A percentile compares a stretch with the other conserved stretches of the same genome.
Conservation (phyloP, 2,797 vertebrate species). For the Gephyroberyx darwinii region DNA sequence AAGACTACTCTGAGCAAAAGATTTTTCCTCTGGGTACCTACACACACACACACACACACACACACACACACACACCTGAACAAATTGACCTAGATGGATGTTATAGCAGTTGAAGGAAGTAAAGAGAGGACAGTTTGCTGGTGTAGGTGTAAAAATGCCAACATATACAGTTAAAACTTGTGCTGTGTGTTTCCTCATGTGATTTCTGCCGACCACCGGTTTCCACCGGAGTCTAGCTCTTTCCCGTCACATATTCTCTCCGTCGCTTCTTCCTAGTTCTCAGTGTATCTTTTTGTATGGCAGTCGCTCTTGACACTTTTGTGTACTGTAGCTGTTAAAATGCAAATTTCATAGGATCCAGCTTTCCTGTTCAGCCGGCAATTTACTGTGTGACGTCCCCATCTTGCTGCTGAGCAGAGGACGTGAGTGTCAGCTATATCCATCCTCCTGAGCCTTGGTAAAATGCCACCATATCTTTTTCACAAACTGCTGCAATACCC, state of each 20-base stretch:
- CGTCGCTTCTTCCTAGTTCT: conserved; percentile 46
- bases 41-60: neutral
- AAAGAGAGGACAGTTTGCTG: conserved; percentile 1
- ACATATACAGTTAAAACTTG: conserved; percentile 29
- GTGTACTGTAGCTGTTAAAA: conserved; percentile 77
- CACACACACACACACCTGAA: neutral
- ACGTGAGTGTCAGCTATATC: conserved; percentile 68
- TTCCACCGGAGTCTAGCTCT: conserved; percentile 35
- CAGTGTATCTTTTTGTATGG: conserved; percentile 51
- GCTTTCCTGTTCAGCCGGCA: conserved; percentile 72
- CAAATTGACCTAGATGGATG: neutral
- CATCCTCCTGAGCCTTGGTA: conserved; percentile 59
- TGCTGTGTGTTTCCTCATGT: conserved; percentile 33
- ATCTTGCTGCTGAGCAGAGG: conserved; percentile 67
- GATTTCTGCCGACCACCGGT: conserved; percentile 39
- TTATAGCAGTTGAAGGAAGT: conserved; percentile 11
- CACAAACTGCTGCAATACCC: conserved; percentile 50
- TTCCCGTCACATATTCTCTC: conserved; percentile 33
- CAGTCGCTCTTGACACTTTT: conserved; percentile 72
- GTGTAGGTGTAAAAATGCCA: conserved; percentile 36
- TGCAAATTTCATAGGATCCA: conserved; percentile 77
- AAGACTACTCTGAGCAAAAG: too few species aligned
- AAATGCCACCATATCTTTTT: conserved; percentile 57
- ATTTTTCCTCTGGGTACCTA: too few species aligned
- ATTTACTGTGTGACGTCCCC: conserved; percentile 72